These are phyloP conservation scores for Microcebus murinus DNA, from an alignment of 2,113 vertebrate species.

Conservation along the genomic window DNA sequence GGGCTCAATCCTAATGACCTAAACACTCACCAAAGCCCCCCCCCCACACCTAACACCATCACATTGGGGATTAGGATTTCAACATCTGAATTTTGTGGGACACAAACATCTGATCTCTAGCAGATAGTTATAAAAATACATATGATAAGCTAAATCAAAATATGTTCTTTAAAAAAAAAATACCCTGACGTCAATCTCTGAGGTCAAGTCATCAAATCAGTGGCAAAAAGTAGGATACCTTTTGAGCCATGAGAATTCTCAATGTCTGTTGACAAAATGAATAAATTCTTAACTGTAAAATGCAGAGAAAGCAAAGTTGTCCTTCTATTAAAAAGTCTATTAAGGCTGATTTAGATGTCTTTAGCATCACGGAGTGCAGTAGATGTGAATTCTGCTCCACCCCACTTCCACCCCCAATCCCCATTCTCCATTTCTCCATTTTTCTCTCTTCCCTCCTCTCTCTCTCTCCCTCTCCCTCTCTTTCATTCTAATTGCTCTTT, in stretches of 20 bases:
- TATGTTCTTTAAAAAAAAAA: background rate
- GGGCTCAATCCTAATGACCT: background rate
- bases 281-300: background rate
- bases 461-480: no score
- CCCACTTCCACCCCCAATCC: no score
- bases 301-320: background rate
- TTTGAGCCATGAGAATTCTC: background rate
- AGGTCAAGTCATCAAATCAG: background rate
- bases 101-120: background rate
- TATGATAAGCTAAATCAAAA: background rate
- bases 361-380: background rate
- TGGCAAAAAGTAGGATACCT: background rate
- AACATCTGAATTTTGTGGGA: background rate
- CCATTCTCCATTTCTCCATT: background rate
- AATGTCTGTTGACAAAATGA: background rate
- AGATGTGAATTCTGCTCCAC: background rate
- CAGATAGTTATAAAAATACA: background rate
- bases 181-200: background rate
- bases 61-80: background rate
- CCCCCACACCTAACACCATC: background rate
- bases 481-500: background rate
- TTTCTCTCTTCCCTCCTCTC: background rate
- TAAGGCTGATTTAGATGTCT: background rate
- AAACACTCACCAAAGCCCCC: background rate
- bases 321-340: background rate